A percentile compares a stretch with the other conserved stretches of the same genome.
Conservation (phyloP, 2,888 invertebrate genomes). For the Ophonus ardosiacus region DNA sequence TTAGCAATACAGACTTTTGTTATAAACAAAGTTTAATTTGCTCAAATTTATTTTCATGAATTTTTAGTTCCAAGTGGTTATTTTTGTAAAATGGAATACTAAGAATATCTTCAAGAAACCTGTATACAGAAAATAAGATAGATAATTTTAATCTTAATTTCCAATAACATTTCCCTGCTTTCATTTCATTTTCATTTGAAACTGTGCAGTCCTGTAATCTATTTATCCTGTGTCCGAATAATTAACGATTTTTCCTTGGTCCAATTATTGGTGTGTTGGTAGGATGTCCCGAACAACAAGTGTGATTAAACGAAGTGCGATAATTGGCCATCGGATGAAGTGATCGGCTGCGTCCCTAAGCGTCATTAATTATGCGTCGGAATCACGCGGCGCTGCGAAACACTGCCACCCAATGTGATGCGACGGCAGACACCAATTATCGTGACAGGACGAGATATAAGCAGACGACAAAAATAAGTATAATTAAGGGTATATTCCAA, state of each 20-base stretch:
- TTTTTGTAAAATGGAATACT: no score
- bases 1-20: no score
- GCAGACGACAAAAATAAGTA: not conserved
- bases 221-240: no score
- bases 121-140: no score
- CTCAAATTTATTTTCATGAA: no score
- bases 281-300: conserved; percentile 20
- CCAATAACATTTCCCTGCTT: no score
- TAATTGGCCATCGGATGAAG: conserved; percentile 42
- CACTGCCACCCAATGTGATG: not conserved
- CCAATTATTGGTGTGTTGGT: not conserved
- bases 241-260: not conserved
- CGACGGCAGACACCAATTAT: conserved; percentile 11
- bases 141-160: not conserved
- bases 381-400: conserved; percentile 5
- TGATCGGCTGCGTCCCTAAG: conserved; percentile 38
- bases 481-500: no score
- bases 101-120: no score
- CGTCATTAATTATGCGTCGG: conserved; percentile 49
- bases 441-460: not conserved
- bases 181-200: no score
- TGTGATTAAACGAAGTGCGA: conserved; percentile 49
- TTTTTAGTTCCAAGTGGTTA: no score
- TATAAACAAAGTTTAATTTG: no score
- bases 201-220: no score